These are phyloP conservation scores for Cecidostiba fungosa DNA, from an alignment of 2,888 invertebrate species.

Conservation along the genomic window DNA sequence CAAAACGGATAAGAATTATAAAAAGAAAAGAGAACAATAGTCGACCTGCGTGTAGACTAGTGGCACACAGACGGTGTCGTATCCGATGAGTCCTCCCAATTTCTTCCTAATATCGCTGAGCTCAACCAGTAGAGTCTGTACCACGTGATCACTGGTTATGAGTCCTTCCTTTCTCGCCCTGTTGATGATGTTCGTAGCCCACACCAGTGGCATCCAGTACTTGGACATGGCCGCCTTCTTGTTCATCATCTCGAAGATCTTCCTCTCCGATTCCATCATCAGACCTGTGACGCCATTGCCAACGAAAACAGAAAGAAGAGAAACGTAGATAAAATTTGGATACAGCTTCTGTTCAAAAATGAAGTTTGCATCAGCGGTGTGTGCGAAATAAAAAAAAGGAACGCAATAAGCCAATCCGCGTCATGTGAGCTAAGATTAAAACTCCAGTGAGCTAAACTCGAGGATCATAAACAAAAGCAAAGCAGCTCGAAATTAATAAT, in stretches of 20 bases:
- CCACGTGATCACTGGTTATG: conserved; percentile 94
- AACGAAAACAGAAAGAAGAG: background rate
- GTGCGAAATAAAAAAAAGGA: too few relatives aligned
- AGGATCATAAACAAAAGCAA: background rate
- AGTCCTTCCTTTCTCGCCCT: conserved; percentile 91
- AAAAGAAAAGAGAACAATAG: conserved; percentile 1
- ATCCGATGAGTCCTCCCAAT: conserved; percentile 92
- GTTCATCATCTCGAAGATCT: conserved; percentile 95
- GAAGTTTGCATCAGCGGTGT: too few relatives aligned
- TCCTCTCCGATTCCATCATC: conserved; percentile 95
- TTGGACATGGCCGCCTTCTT: conserved; percentile 94
- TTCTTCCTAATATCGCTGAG: conserved; percentile 93
- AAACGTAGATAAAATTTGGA: background rate
- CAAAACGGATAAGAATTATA: background rate
- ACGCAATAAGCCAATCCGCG: too few relatives aligned
- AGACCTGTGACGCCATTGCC: conserved; percentile 82
- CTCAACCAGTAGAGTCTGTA: conserved; percentile 94
- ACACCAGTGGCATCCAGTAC: conserved; percentile 96
- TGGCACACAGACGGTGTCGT: conserved; percentile 95
- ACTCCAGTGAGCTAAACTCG: background rate
- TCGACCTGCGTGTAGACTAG: conserved; percentile 94
- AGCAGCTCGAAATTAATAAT: background rate
- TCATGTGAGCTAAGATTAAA: background rate
- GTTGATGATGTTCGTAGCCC: conserved; percentile 96
- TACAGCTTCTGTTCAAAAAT: background rate